A percentile compares a stretch with the other conserved stretches of the same genome.
Conservation (phyloP, 2,797 vertebrate species). For the Molossus molossus region DNA sequence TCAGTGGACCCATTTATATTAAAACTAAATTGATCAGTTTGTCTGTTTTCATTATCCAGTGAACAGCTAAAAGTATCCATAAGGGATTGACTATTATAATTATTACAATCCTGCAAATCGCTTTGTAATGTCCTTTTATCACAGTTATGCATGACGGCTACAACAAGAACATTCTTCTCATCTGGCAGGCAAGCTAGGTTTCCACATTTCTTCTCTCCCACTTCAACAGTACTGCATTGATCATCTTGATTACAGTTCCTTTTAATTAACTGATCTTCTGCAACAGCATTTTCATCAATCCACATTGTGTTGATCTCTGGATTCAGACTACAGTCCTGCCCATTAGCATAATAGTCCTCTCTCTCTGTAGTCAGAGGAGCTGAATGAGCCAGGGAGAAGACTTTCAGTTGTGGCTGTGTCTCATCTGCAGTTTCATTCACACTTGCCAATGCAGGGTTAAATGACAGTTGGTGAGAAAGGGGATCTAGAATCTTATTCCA, state of each 20-base stretch:
- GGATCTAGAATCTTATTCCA: slow-evolving; percentile 98
- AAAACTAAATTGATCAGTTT: slow-evolving; percentile 88
- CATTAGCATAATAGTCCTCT: slow-evolving; percentile 89
- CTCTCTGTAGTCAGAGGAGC: slow-evolving; percentile 84
- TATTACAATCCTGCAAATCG: slow-evolving; percentile 89
- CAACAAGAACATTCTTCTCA: slow-evolving; percentile 91
- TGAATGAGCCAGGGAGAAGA: slow-evolving; percentile 90
- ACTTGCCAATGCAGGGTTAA: slow-evolving; percentile 92
- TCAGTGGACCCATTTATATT: slow-evolving; percentile 89
- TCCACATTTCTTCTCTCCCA: slow-evolving; percentile 87
- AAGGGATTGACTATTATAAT: slow-evolving; percentile 87
- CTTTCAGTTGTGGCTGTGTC: slow-evolving; percentile 93
- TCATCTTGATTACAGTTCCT: slow-evolving; percentile 84
- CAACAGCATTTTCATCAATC: slow-evolving; percentile 93
- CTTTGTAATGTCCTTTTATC: slow-evolving; percentile 90
- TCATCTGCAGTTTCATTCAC: slow-evolving; percentile 92
- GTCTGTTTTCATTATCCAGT: slow-evolving; percentile 89
- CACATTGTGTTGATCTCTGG: slow-evolving; percentile 91
- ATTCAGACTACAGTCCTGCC: slow-evolving; percentile 89
- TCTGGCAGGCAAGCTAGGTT: slow-evolving; percentile 87
- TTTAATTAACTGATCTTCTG: slow-evolving; percentile 89
- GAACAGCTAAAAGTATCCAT: slow-evolving; percentile 90
- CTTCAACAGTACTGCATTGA: slow-evolving; percentile 85
- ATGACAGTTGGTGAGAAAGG: slow-evolving; percentile 91
- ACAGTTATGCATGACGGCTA: slow-evolving; percentile 91